Conservation (phyloP, 2,888 invertebrate species). For the Anoplius nigerrimus region DNA sequence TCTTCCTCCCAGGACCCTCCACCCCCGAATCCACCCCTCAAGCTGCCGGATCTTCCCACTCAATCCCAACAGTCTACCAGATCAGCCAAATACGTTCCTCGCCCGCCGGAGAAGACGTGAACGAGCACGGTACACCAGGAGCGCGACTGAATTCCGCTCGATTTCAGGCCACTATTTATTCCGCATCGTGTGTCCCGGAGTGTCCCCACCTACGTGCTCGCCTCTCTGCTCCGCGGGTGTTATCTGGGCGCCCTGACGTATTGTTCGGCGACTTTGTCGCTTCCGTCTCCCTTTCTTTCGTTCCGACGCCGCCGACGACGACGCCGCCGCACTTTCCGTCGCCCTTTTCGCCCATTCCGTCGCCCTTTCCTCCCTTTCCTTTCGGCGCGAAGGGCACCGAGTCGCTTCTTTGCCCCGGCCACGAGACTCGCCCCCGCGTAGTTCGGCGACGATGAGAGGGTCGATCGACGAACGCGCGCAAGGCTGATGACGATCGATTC, state of each 20-base stretch:
- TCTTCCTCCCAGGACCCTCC: too few relatives aligned
- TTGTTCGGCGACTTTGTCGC: constrained; percentile 51
- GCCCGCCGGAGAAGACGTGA: constrained; percentile 29
- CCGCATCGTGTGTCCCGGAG: constrained; percentile 55
- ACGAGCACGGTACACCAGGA: constrained; percentile 49
- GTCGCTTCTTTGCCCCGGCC: too few relatives aligned
- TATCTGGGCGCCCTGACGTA: constrained; percentile 53
- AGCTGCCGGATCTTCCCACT: not conserved
- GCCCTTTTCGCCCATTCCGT: not conserved
- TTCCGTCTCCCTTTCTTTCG: constrained; percentile 39
- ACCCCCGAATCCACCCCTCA: too few relatives aligned
- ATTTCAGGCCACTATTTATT: constrained; percentile 69
- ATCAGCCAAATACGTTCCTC: too few relatives aligned
- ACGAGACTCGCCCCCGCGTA: not conserved
- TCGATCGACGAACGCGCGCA: not conserved
- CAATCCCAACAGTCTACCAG: not conserved
- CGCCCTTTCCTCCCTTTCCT: not conserved
- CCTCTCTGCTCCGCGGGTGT: constrained; percentile 44
- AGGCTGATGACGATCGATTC: not conserved
- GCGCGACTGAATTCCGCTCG: constrained; percentile 64
- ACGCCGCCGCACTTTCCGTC: not conserved
- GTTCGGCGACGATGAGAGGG: constrained; percentile 7
- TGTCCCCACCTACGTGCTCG: constrained; percentile 61
- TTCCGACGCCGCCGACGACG: too few relatives aligned
- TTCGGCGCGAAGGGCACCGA: not conserved